These are phyloP conservation scores for Bombycilla garrulus DNA, from an alignment of 2,113 vertebrate genomes.

Conservation along the genomic window DNA sequence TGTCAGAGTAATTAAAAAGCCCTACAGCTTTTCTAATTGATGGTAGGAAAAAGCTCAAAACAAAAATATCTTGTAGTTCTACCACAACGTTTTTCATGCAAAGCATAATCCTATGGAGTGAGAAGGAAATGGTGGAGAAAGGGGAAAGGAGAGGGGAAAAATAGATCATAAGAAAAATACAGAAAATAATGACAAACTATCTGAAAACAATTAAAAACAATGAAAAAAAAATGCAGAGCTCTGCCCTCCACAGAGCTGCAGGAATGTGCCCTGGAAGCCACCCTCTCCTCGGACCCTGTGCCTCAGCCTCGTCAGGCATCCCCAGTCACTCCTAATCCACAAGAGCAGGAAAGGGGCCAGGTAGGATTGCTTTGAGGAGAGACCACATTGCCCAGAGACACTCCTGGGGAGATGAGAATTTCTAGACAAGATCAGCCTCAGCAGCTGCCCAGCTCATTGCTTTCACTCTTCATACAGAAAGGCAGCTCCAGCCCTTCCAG, in stretches of 20 bases:
- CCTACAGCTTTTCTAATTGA: not conserved
- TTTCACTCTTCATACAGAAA: not conserved
- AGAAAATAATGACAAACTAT: not conserved
- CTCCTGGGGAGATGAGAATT: not conserved
- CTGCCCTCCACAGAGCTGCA: not conserved
- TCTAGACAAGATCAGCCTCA: not conserved
- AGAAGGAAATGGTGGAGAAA: not conserved
- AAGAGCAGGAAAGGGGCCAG: not conserved
- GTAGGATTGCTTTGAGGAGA: not conserved
- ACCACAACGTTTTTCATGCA: not conserved
- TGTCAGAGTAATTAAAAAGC: not conserved
- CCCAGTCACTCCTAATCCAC: not conserved
- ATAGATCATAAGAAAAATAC: accelerated
- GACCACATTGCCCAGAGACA: accelerated
- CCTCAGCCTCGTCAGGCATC: not conserved
- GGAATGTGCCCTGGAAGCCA: not conserved
- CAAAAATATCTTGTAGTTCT: not conserved
- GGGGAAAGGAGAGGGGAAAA: not conserved
- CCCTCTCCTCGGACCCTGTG: not conserved
- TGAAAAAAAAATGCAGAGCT: not conserved
- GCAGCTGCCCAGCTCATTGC: not conserved
- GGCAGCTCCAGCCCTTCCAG: not conserved
- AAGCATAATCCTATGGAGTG: not conserved
- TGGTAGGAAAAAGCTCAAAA: not conserved
- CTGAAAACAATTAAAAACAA: not conserved